Evolutionary conservation across 2,113 vertebrate genomes (phyloP).

Genomic region (Daboia siamensis): DNA sequence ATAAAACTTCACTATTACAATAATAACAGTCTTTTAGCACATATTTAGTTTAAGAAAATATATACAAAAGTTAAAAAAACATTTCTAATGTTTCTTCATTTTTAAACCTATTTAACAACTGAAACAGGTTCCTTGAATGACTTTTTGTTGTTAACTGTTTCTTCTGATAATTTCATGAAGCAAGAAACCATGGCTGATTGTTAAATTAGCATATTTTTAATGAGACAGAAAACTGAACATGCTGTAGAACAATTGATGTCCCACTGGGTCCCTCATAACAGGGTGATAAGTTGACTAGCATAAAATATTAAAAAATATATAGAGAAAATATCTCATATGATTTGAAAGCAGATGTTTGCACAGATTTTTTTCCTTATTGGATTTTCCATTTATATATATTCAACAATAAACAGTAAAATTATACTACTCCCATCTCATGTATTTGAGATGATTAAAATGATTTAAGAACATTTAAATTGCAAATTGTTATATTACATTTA

Average conservation of each 20-base stretch:
- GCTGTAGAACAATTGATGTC: background rate
- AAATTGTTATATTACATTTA: background rate
- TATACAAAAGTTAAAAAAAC: background rate
- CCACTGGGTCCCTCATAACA: background rate
- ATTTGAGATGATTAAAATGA: background rate
- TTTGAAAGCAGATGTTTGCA: conserved; percentile 4
- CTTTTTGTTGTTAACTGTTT: background rate
- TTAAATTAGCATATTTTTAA: conserved; percentile 30
- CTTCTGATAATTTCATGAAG: background rate
- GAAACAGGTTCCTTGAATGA: background rate
- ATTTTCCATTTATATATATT: background rate
- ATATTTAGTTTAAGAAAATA: background rate
- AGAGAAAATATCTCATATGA: background rate
- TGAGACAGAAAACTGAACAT: conserved; percentile 1
- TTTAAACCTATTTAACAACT: background rate
- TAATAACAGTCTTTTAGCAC: background rate
- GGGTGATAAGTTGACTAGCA: background rate
- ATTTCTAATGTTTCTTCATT: background rate
- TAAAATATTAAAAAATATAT: background rate
- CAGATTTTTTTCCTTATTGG: background rate
- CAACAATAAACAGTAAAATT: background rate
- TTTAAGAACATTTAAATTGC: background rate
- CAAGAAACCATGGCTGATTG: background rate
- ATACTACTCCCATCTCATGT: background rate
- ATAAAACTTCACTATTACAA: background rate